Conservation (phyloP, 2,888 invertebrate species). For the Tachina lurida region DNA sequence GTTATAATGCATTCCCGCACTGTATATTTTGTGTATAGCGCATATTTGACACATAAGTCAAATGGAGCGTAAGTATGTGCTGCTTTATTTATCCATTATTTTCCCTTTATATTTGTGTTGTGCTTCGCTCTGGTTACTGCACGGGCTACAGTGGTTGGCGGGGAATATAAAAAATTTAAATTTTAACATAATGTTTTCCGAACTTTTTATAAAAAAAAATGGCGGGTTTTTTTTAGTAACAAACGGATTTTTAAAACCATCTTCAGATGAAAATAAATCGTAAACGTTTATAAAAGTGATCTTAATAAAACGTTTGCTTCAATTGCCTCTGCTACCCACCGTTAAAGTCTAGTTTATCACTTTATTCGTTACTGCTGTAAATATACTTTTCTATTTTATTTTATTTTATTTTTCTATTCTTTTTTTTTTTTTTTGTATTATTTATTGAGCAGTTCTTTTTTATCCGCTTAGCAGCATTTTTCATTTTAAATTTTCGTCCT, state of each 20-base stretch:
- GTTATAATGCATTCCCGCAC: not conserved
- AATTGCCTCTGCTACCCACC: not conserved
- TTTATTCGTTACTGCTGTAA: conserved; percentile 42
- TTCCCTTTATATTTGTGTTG: conserved; percentile 16
- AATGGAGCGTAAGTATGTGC: conserved; percentile 68
- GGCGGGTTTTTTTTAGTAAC: too few relatives aligned
- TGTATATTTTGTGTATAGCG: conserved; percentile 26
- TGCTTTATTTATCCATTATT: conserved; percentile 60
- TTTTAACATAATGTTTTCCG: not conserved
- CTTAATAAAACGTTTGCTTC: not conserved
- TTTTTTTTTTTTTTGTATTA: conserved; percentile 26
- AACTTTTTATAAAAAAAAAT: too few relatives aligned
- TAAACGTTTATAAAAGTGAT: too few relatives aligned
- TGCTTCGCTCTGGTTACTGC: conserved; percentile 44
- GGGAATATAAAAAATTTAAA: not conserved
- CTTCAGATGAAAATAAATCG: too few relatives aligned
- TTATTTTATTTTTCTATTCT: not conserved
- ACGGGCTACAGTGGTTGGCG: conserved; percentile 17
- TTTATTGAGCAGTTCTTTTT: conserved; percentile 29
- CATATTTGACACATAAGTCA: conserved; percentile 68
- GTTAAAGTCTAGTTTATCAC: conserved; percentile 30
- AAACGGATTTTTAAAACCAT: too few relatives aligned
- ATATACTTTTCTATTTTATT: not conserved
- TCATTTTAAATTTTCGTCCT: conserved; percentile 43
- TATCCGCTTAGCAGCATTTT: conserved; percentile 39